A percentile compares a stretch with the other conserved stretches of the same genome.
These are phyloP conservation scores for Agonopterix subpropinquella DNA, from an alignment of 2,888 invertebrate genomes.

Conservation along the genomic window DNA sequence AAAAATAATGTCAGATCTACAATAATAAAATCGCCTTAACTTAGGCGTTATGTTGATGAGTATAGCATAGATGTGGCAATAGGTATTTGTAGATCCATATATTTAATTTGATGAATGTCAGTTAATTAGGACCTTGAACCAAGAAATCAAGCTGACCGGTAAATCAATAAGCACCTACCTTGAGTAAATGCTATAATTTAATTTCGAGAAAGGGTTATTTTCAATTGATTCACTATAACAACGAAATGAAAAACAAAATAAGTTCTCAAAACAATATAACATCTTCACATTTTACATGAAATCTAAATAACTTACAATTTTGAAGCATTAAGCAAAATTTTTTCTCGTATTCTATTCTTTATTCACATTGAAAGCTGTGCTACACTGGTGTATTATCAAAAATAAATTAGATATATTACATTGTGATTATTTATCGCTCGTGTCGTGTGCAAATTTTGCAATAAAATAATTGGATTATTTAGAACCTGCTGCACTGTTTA, in stretches of 20 bases:
- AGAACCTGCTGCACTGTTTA: constrained; percentile 61
- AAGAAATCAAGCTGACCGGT: constrained; percentile 1
- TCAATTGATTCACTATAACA: no score
- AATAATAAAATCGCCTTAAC: no score
- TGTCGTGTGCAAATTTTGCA: constrained; percentile 62
- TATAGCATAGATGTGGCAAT: no score
- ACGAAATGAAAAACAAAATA: constrained; percentile 9
- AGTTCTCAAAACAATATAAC: neutral
- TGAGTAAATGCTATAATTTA: no score
- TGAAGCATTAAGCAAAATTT: constrained; percentile 50
- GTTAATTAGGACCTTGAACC: neutral
- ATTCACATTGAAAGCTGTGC: constrained; percentile 56
- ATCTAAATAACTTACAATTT: constrained; percentile 50
- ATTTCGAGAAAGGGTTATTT: no score
- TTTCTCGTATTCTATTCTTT: constrained; percentile 27
- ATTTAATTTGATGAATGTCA: no score
- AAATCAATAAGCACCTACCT: neutral
- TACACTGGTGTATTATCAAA: constrained; percentile 45
- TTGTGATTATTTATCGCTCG: constrained; percentile 63
- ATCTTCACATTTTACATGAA: neutral
- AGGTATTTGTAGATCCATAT: no score
- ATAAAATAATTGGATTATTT: constrained; percentile 53
- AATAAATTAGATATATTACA: constrained; percentile 58
- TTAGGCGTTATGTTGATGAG: no score
- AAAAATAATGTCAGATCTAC: no score